Percentiles rank a stretch among this genome's conserved stretches.
Conservation (phyloP, 1,140 invertebrate genomes). For the Zophobas morio region DNA sequence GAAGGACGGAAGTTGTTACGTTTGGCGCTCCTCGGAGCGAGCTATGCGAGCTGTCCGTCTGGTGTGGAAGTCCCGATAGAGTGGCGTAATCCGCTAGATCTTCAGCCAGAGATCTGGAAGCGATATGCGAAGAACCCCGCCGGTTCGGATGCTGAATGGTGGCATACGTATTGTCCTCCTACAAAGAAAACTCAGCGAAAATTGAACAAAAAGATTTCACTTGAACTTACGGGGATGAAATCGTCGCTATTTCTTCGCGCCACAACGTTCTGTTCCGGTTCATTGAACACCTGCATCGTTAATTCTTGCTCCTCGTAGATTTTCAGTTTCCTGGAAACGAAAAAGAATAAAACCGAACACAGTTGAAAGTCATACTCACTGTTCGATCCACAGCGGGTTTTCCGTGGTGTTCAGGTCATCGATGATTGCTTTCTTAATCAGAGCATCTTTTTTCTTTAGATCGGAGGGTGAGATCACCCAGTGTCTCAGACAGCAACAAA, state of each 20-base stretch:
- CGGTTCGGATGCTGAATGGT: constrained; percentile 83
- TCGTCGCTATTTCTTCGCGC: constrained; percentile 69
- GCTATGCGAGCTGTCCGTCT: constrained; percentile 64
- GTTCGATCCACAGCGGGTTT: constrained; percentile 94
- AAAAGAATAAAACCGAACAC: not conserved
- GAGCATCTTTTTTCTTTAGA: constrained; percentile 81
- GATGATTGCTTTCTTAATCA: constrained; percentile 87
- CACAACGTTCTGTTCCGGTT: constrained; percentile 77
- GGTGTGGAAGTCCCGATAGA: constrained; percentile 71
- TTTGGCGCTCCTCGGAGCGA: constrained; percentile 65
- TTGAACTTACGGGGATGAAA: constrained; percentile 65
- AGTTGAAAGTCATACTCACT: constrained; percentile 71
- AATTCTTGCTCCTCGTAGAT: constrained; percentile 94
- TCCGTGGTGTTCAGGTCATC: constrained; percentile 91
- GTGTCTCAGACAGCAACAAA: constrained; percentile 90
- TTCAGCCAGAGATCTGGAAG: constrained; percentile 65
- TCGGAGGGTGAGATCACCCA: constrained; percentile 79
- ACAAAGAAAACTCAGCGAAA: constrained; percentile 47
- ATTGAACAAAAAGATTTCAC: constrained; percentile 7
- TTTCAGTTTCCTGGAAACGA: constrained; percentile 80
- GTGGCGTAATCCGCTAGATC: constrained; percentile 82
- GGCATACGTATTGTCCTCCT: constrained; percentile 86
- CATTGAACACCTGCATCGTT: constrained; percentile 92
- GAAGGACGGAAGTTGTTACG: constrained; percentile 57
- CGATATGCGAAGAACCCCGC: constrained; percentile 68